These are phyloP conservation scores for Calameuta pallipes DNA, from an alignment of 2,888 invertebrate genomes.

Conservation along the genomic window DNA sequence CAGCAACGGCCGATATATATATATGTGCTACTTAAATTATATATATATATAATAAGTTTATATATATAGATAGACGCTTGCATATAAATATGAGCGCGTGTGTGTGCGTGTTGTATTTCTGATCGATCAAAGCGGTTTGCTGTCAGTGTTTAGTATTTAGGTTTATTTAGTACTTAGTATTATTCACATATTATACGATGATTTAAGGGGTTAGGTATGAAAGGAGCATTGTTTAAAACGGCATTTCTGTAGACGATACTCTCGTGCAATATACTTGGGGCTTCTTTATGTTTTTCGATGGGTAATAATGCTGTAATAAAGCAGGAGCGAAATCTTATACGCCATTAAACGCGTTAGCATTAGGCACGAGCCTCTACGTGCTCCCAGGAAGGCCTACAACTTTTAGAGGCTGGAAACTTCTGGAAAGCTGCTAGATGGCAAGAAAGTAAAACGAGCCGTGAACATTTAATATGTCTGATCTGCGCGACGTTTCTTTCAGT, in stretches of 20 bases:
- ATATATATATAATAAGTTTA: neutral
- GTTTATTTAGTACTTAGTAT: no score
- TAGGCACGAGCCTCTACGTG: constrained; percentile 9
- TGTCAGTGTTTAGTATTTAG: neutral
- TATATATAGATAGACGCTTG: neutral
- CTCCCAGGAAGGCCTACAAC: neutral
- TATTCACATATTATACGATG: neutral
- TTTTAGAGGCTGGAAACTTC: neutral
- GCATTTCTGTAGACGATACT: neutral
- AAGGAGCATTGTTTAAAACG: neutral
- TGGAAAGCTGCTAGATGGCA: neutral
- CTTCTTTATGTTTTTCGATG: neutral
- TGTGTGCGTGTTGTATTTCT: neutral
- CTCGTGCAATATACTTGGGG: neutral
- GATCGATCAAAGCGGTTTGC: neutral
- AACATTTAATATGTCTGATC: constrained; percentile 22
- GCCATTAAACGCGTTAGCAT: constrained; percentile 20
- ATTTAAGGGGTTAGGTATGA: neutral
- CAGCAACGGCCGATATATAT: constrained; percentile 4
- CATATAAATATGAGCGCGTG: neutral
- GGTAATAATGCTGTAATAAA: neutral
- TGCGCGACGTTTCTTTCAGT: constrained; percentile 8
- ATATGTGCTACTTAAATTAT: no score
- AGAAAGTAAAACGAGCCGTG: constrained; percentile 17
- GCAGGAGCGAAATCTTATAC: constrained; percentile 13